Evolutionary conservation across 1,140 invertebrate species (phyloP).

Genomic region (Zaprionus taronus): DNA sequence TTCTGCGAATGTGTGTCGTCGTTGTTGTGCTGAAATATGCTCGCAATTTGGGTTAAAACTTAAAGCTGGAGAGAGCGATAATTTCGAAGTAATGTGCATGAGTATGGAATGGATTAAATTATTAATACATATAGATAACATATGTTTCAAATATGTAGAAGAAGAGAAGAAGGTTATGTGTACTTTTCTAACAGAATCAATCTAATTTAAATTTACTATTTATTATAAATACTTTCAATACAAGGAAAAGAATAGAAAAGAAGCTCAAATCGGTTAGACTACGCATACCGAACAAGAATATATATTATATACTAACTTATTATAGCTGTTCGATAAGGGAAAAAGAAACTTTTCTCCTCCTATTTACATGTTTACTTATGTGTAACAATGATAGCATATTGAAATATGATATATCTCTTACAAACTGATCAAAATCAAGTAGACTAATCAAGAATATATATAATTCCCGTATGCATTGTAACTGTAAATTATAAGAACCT

Average conservation of each 20-base stretch:
- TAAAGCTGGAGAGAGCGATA: conserved; percentile 48
- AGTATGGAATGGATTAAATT: not conserved
- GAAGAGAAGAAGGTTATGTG: not conserved
- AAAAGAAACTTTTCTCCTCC: too few relatives aligned
- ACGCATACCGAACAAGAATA: not conserved
- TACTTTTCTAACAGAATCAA: not conserved
- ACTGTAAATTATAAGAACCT: accelerated
- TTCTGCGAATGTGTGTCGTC: conserved; percentile 62
- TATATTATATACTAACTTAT: not conserved
- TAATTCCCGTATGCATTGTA: too few relatives aligned
- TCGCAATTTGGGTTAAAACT: conserved; percentile 69
- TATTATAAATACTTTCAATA: not conserved
- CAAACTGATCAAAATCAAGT: too few relatives aligned
- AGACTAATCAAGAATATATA: too few relatives aligned
- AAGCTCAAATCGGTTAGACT: not conserved
- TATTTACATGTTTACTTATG: too few relatives aligned
- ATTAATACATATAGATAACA: not conserved
- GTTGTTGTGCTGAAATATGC: conserved; percentile 31
- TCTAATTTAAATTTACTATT: not conserved
- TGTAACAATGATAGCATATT: too few relatives aligned
- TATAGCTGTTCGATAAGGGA: too few relatives aligned
- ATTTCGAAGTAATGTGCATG: conserved; percentile 1
- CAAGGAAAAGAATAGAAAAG: not conserved
- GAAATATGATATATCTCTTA: too few relatives aligned
- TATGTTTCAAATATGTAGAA: not conserved